A percentile compares a stretch with the other conserved stretches of the same genome.
These are phyloP conservation scores for Argyra leucocephala DNA, from an alignment of 2,888 invertebrate species.

Conservation along the genomic window DNA sequence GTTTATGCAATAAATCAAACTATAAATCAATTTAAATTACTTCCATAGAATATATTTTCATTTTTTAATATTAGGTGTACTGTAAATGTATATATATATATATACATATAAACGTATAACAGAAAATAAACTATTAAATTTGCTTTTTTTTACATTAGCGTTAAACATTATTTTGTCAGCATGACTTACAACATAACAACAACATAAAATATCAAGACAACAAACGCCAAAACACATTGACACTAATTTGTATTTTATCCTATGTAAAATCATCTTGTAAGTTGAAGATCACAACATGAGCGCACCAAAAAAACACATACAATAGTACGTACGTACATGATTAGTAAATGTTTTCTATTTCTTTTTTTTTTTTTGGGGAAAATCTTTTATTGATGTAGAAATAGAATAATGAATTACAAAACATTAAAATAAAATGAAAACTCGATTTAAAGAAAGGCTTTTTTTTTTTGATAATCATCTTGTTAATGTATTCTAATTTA, in stretches of 20 bases:
- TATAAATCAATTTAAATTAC: constrained; percentile 6
- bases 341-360: too few relatives aligned
- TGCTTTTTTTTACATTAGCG: too few relatives aligned
- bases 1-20: not conserved
- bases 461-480: too few relatives aligned
- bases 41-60: not conserved
- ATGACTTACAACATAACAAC: not conserved
- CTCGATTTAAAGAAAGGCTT: too few relatives aligned
- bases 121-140: too few relatives aligned
- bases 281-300: not conserved
- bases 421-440: too few relatives aligned
- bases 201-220: not conserved
- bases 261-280: not conserved
- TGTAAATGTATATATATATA: not conserved
- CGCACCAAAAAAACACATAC: not conserved
- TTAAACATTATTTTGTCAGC: not conserved
- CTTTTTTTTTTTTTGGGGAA: too few relatives aligned
- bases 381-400: too few relatives aligned
- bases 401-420: too few relatives aligned
- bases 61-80: not conserved
- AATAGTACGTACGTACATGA: too few relatives aligned
- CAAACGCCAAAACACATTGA: constrained; percentile 1
- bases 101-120: too few relatives aligned
- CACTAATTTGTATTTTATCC: constrained; percentile 1
- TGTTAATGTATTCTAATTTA: too few relatives aligned